Evolutionary conservation across 2,113 vertebrate species (phyloP).

Genomic region (Tonatia bakeri): DNA sequence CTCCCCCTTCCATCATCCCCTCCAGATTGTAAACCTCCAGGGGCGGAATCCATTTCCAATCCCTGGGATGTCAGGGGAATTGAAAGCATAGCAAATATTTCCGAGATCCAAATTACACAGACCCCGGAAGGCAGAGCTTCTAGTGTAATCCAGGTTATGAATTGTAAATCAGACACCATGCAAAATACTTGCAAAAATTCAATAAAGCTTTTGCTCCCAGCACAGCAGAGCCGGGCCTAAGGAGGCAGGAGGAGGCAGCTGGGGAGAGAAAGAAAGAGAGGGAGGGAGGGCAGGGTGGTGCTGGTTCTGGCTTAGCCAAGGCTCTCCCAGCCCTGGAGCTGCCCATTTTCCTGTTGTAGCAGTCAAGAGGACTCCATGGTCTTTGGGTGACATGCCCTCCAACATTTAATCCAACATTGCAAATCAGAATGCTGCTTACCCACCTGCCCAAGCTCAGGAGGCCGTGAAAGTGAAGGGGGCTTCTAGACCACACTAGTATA

Average conservation of each 20-base stretch:
- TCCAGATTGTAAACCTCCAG: conserved; percentile 20
- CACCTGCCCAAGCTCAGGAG: not conserved
- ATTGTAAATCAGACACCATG: conserved; percentile 70
- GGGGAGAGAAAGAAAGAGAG: not conserved
- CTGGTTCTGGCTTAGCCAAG: not conserved
- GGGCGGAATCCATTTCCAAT: conserved; percentile 62
- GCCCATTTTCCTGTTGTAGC: not conserved
- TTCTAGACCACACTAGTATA: not conserved
- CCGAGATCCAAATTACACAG: conserved; percentile 62
- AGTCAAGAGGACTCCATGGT: not conserved
- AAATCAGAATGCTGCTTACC: not conserved
- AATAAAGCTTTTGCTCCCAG: conserved; percentile 62
- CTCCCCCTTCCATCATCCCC: not conserved
- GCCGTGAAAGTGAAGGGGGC: rapidly evolving
- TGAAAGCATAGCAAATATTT: conserved; percentile 71
- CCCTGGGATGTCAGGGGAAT: conserved; percentile 55
- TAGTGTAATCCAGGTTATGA: conserved; percentile 65
- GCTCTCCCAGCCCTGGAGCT: not conserved
- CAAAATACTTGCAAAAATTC: conserved; percentile 69
- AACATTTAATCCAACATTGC: not conserved
- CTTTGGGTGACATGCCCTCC: rapidly evolving
- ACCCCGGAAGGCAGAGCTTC: conserved; percentile 61
- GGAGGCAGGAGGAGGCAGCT: conserved; percentile 13
- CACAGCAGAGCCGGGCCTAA: not conserved
- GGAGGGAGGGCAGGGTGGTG: not conserved